A percentile compares a stretch with the other conserved stretches of the same genome.
phyloP scores from a whole-genome alignment of 2,113 vertebrate species.

The Passer domesticus region DNA sequence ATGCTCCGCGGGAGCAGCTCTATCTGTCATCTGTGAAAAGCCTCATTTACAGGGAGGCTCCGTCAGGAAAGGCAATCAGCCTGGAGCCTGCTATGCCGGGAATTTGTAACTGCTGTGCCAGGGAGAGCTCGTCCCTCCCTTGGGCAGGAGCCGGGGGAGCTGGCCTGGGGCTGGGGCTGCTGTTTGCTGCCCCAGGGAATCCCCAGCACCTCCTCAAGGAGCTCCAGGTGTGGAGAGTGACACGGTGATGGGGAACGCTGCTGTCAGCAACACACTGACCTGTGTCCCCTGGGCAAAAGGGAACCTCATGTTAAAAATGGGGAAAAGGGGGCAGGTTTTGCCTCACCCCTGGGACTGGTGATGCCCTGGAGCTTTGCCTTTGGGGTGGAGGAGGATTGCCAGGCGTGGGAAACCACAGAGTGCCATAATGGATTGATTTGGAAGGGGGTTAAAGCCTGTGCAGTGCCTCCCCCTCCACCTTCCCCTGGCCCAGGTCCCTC shows the following conservation, averaged over 20 bases:
- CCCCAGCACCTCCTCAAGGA: background rate
- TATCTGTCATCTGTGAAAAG: constrained; percentile 64
- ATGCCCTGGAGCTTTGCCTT: background rate
- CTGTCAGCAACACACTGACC: rapidly evolving
- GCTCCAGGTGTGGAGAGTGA: rapidly evolving
- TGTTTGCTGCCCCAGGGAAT: background rate
- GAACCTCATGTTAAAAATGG: background rate
- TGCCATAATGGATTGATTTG: background rate
- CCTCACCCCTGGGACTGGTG: background rate
- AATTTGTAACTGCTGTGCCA: constrained; percentile 58
- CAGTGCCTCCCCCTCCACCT: background rate
- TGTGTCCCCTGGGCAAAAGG: too few relatives aligned
- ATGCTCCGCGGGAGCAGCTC: background rate
- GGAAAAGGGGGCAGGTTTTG: background rate
- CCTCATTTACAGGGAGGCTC: constrained; percentile 65
- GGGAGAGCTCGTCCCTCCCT: constrained; percentile 33
- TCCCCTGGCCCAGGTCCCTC: background rate
- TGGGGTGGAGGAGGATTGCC: background rate
- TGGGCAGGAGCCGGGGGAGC: background rate
- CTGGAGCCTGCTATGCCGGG: constrained; percentile 53
- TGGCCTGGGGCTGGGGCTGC: too few relatives aligned
- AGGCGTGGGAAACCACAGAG: background rate
- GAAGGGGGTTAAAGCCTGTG: too few relatives aligned
- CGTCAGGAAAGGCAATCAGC: constrained; percentile 64
- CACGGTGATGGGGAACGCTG: background rate